Conservation (phyloP, 2,888 invertebrate genomes). For the Thalpophila matura region DNA sequence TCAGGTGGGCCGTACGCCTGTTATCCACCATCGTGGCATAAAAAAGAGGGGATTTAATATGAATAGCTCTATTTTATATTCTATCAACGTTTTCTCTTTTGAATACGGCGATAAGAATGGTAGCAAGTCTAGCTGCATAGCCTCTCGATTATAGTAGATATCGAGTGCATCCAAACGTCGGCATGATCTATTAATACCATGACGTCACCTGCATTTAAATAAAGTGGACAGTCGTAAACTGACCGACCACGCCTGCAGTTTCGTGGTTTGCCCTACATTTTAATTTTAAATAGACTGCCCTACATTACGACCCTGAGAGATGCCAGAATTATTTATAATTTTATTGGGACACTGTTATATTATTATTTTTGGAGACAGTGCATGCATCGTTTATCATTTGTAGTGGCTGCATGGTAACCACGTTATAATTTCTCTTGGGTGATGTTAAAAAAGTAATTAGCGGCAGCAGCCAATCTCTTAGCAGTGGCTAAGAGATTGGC, state of each 20-base stretch:
- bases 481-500: too few species aligned
- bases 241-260: slow-evolving; percentile 42
- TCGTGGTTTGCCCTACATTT: slow-evolving; percentile 59
- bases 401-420: slow-evolving; percentile 14
- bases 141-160: slow-evolving; percentile 24
- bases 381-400: slow-evolving; percentile 9
- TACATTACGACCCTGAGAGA: slow-evolving; percentile 62
- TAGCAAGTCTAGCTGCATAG: slow-evolving; percentile 13
- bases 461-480: too few species aligned
- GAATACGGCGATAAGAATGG: background rate
- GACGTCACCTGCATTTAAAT: slow-evolving; percentile 57
- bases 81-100: too few species aligned
- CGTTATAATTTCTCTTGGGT: background rate
- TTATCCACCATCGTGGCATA: too few species aligned
- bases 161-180: slow-evolving; percentile 22
- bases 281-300: slow-evolving; percentile 68
- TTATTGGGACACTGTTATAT: slow-evolving; percentile 39
- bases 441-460: too few species aligned
- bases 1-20: too few species aligned
- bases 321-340: slow-evolving; percentile 59
- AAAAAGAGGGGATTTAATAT: too few species aligned
- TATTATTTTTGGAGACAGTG: slow-evolving; percentile 25
- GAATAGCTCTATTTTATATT: too few species aligned
- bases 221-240: slow-evolving; percentile 42
- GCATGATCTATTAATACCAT: slow-evolving; percentile 21